Percentiles rank a stretch among this genome's conserved stretches.
phyloP scores from a whole-genome alignment of 2,797 vertebrate genomes.

The Cottoperca gobio region DNA sequence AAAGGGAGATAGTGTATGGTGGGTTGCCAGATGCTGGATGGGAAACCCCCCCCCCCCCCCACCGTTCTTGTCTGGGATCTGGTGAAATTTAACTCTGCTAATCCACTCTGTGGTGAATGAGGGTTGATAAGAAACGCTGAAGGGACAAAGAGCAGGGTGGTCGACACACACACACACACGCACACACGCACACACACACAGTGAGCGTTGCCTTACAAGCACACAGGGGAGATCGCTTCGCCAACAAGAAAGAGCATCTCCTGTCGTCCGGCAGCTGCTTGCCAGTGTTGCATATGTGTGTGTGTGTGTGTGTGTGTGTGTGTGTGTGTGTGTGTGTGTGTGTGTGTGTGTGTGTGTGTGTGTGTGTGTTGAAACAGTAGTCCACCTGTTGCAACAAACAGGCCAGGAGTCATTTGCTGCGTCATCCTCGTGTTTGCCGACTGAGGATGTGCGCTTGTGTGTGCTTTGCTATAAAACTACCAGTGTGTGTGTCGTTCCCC shows the following conservation, averaged over 20 bases:
- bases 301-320: slow-evolving; percentile 34
- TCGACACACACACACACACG: slow-evolving; percentile 20
- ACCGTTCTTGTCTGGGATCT: slow-evolving; percentile 54
- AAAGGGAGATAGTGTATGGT: slow-evolving; percentile 32
- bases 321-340: slow-evolving; percentile 32
- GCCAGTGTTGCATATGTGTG: slow-evolving; percentile 42
- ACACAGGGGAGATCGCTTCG: slow-evolving; percentile 53
- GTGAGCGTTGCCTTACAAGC: slow-evolving; percentile 49
- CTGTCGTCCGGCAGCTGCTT: slow-evolving; percentile 73
- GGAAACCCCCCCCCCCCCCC: background rate
- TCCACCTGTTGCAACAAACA: slow-evolving; percentile 78
- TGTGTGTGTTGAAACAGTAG: slow-evolving; percentile 66
- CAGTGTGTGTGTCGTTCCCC: slow-evolving; percentile 7
- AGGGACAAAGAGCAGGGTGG: slow-evolving; percentile 66
- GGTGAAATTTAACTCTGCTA: slow-evolving; percentile 80
- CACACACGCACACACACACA: slow-evolving; percentile 38
- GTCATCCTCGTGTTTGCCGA: slow-evolving; percentile 57
- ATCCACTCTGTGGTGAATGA: slow-evolving; percentile 67
- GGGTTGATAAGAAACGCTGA: slow-evolving; percentile 59
- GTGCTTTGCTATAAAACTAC: slow-evolving; percentile 45
- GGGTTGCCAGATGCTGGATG: slow-evolving; percentile 78
- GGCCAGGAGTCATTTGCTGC: slow-evolving; percentile 61
- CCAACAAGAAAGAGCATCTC: slow-evolving; percentile 66
- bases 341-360: slow-evolving; percentile 42
- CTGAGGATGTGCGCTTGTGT: slow-evolving; percentile 54